Evolutionary conservation across 2,888 invertebrate genomes (phyloP), one percentile per base, ranked within the genome.

Genomic region (Torymus auratus): DNA sequence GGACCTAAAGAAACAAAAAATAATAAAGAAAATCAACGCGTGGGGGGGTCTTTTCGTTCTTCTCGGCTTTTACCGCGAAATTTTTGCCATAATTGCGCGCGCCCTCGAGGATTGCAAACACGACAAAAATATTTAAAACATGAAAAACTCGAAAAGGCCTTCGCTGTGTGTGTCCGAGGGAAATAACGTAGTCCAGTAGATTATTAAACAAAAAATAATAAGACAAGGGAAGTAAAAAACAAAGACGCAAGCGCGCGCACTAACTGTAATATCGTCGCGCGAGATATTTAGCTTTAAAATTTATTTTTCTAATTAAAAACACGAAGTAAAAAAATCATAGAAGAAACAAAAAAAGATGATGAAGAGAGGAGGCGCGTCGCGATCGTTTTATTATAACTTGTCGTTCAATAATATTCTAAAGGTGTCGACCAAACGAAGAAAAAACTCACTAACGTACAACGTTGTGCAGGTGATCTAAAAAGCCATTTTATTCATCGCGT

Each of bases 291-390:
- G 82, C 78, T 82, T 80, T 78, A 80, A 81, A 78, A 78, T 62
- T 75, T 82, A 69, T 76, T 82, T 82, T 82, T 82, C 58, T 79
- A 76, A 79, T 62, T 75, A 74, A 80, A 83, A 20, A 20, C 20
- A 20, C 20, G 20, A 20, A 20, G 20, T 20, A 20, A 20, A 80
- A 13, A 64, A 56, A 73, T 28, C 28, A 69, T 71, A 73, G 80
- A 80, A 82, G 12, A 75, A 58, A 76, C 1, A 55, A 53, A 70
- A 75, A 71, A 78, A 81, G 75, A 80, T 72, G n/a, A 64, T 15
- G 64, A 69, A 68, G 61, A 69, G 65, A 79, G 79, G 58, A 71
- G 65, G 72, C 28, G 28, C 28, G 78, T 78, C 65, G 69, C 78
- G 73, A 81, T 74, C 65, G 65, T 81, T 74, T 74, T 74, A 74